Base-by-base conservation (phyloP, 2,797 vertebrate genomes). In the Enteromius fasciolatus region DNA sequence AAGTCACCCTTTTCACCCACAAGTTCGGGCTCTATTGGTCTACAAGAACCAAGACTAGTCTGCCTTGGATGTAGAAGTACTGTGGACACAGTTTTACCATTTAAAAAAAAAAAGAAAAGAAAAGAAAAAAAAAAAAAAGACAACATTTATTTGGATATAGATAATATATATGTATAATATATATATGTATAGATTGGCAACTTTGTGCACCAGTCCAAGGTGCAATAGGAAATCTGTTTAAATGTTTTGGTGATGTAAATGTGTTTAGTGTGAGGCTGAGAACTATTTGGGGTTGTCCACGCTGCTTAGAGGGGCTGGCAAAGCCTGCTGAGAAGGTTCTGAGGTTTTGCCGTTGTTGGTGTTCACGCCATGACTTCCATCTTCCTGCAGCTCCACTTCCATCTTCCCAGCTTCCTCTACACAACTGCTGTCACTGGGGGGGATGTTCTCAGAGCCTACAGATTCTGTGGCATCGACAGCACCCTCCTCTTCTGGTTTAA, bases 11-110 rank as follows among this genome's bases (percentile, higher is more conserved):
- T 93, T 90, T 74, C 90, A 72, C 94, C 94, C 92, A 93, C 92
- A 87, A 83, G 17, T 59, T 87, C 85, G 89, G 89, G 88, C 6
- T 68, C 36, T 87, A 84, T 61, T 86, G 52, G 84, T 88, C 89
- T 84, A 88, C 86, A 80, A 83, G 87, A 77, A 92, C 95, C 95
- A 94, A 96, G 95, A 95, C 95, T 94, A 95, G 95, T 91, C 90
- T 86, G 90, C 96, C 96, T 94, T 94, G 95, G 96, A 92, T 93
- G 92, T 89, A 93, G 90, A 93, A 92, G 92, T 92, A 95, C 93
- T 93, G 93, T 92, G 96, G 96, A 98, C 96, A 96, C 96, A 97
- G 97, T 97, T 96, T 96, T 96, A 96, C 96, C 95, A 97, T 96
- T 91, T 95, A 96, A 97, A 95, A 96, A 95, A 96, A 92, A 90